Evolutionary conservation across 2,797 vertebrate genomes (phyloP), one percentile per base, ranked within the genome.

Genomic region (Alosa sapidissima): DNA sequence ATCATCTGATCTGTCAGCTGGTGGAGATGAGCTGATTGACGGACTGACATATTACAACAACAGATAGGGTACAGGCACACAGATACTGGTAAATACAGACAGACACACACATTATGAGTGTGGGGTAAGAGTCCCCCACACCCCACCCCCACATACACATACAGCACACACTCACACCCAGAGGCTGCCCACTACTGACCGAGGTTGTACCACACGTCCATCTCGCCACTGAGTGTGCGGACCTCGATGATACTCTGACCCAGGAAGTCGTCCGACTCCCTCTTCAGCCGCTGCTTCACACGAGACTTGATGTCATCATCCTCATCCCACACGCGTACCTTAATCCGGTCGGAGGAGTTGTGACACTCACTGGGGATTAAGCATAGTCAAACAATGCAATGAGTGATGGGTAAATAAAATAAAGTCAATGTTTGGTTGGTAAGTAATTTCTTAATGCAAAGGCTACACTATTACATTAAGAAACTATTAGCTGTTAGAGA

Each of bases 201-300:
- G 49, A 99, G 94, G 92, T 98, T 99, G 92, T 99, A 99, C 98
- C 98, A 99, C 88, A 99, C 97, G 60, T 99, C 98, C 98, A 99
- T 99, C 91, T 99, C 98, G 45, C 98, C 98, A 0, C 98, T 99
- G 89, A 99, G 95, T 0, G 97, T 99, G 45, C 98, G 97, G 84
- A 99, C 98, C 92, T 99, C 98, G 7, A 99, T 98, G 92, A 99
- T 99, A 84, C 97, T 99, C 93, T 99, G 98, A 55, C 98, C 98
- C 90, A 99, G 92, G 90, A 99, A 99, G 93, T 99, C 98, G 48
- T 99, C 98, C 0, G 98, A 99, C 88, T 99, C 98, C 8, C 97
- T 95, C 90, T 99, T 99, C 85, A 99, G 94, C n/a, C 97, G 95
- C 91, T 99, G 98, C 90, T 99, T 99, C 89, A 99, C 96, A 3